Evolutionary conservation across 2,797 vertebrate genomes (phyloP).

Genomic region (Ibycter americanus): DNA sequence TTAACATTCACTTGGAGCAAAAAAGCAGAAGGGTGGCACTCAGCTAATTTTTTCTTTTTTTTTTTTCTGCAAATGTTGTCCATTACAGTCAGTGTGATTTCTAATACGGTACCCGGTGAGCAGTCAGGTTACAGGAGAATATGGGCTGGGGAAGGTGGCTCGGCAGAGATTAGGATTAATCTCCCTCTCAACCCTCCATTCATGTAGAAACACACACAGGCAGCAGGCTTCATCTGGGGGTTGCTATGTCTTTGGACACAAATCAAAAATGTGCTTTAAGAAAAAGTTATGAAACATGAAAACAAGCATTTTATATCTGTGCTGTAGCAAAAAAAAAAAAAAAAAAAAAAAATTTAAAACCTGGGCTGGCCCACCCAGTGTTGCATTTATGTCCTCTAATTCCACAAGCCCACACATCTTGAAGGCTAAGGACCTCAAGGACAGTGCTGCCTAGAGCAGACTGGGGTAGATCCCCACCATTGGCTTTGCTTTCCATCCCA

Average conservation of each 20-base stretch:
- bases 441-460: neutral
- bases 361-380: neutral
- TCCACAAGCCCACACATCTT: neutral
- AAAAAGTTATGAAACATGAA: neutral
- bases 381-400: neutral
- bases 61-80: neutral
- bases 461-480: neutral
- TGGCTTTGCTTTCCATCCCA: neutral
- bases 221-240: neutral
- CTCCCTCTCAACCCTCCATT: neutral
- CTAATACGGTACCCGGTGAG: neutral
- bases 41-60: neutral
- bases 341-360: too few species aligned
- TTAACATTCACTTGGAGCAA: neutral
- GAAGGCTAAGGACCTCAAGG: neutral
- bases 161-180: neutral
- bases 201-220: neutral
- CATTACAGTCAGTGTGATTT: accelerated
- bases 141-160: neutral
- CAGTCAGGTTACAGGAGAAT: neutral
- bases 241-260: neutral
- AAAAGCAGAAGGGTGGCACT: neutral
- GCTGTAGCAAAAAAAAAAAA: neutral
- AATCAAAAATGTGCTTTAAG: neutral
- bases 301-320: neutral